Base-by-base conservation (phyloP, 2,113 vertebrate genomes). In the Lagopus muta region DNA sequence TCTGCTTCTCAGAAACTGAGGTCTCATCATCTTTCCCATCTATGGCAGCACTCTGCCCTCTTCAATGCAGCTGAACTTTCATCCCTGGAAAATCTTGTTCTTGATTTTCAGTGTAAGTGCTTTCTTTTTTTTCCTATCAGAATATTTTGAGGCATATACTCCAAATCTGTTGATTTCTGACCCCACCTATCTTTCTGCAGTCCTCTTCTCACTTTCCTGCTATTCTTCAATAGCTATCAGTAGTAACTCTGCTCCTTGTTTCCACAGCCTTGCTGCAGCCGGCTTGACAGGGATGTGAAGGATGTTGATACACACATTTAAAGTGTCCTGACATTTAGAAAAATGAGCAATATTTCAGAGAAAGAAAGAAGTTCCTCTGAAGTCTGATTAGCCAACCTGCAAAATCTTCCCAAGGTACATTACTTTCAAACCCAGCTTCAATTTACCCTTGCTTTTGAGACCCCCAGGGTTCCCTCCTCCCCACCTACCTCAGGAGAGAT, bases 401-500 rank as follows among this genome's bases (percentile, higher is more conserved):
- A 83, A 83, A 78, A 69, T 71, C 54, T 72, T 82, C 72, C 32
- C 58, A 69, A 80, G 32, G 15, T 34, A 42, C 17, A 47, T 36
- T 22, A 6, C 64, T 90, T 90, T 36, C 32, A 89, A 84, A 75
- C 30, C 12, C 17, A 92, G 22, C 8, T 17, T 81, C 3, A 6
- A 25, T 82, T 61, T 84, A 2, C 21, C 34, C 8, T 24, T 84
- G 5, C 2, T 72, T 89, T 75, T 47, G 34, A 90, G 22, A 74
- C 10, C 15, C 18, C 6, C 22, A 54, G 21, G 30, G 8, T 64
- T 70, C 13, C 36, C 20, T 36, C 9, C 11, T 81, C 19, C 5
- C 17, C n/a, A 54, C 12, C 43, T 6, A 40, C 10, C 5, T 50
- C 43, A 70, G 67, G 78, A 69, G 19, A 0, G 0, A 32, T 13